phyloP scores from a whole-genome alignment of 2,797 vertebrate species.

The Ctenopoma multispine region DNA sequence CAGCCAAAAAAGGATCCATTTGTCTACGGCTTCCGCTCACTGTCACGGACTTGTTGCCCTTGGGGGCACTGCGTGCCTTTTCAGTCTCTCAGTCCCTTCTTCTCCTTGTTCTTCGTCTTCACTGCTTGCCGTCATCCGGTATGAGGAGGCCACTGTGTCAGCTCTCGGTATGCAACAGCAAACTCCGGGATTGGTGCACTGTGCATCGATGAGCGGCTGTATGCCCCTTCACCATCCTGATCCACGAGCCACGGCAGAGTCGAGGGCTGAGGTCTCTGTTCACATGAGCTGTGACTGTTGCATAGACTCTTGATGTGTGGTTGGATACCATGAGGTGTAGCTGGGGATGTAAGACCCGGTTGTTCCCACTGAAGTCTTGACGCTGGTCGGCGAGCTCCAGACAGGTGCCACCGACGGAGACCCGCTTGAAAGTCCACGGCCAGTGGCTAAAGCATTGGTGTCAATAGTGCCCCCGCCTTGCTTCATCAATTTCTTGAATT shows the following conservation, averaged over 20 bases:
- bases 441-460: constrained; percentile 89
- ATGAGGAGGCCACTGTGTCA: constrained; percentile 81
- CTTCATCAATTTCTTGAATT: constrained; percentile 96
- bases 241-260: constrained; percentile 68
- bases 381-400: constrained; percentile 92
- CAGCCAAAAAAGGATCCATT: constrained; percentile 73
- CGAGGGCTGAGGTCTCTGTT: constrained; percentile 76
- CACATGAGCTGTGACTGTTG: constrained; percentile 99
- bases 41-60: constrained; percentile 79
- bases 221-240: constrained; percentile 67
- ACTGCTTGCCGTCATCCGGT: constrained; percentile 59
- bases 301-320: constrained; percentile 98
- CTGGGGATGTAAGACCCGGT: constrained; percentile 96
- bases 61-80: constrained; percentile 63
- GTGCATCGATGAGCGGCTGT: constrained; percentile 62
- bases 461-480: constrained; percentile 94
- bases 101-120: constrained; percentile 30
- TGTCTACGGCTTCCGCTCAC: constrained; percentile 70
- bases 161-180: constrained; percentile 79
- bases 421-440: constrained; percentile 90
- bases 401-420: constrained; percentile 94
- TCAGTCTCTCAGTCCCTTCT: constrained; percentile 71
- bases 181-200: constrained; percentile 81
- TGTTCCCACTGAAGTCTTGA: constrained; percentile 90
- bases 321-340: constrained; percentile 98